Evolutionary conservation across 2,797 vertebrate genomes (phyloP).

Genomic region (Salmo trutta): DNA sequence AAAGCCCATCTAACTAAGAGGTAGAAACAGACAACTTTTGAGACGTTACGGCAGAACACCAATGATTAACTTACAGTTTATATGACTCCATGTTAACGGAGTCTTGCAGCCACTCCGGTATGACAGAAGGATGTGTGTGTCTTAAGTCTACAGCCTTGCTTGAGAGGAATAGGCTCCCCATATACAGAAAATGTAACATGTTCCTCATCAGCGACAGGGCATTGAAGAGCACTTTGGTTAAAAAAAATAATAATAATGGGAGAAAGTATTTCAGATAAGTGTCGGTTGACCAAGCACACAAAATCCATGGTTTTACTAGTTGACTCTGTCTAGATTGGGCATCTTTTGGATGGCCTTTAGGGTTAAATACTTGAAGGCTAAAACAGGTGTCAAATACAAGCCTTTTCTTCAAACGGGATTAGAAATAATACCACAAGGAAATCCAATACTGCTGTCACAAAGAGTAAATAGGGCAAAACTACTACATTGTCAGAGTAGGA

Average conservation of each 20-base stretch:
- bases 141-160: conserved; percentile 25
- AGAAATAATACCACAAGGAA: conserved; percentile 25
- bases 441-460: conserved; percentile 29
- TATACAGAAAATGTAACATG: neutral
- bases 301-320: neutral
- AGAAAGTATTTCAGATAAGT: conserved; percentile 23
- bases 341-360: neutral
- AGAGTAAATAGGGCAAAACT: conserved; percentile 24
- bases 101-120: conserved; percentile 88
- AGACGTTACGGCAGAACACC: conserved; percentile 80
- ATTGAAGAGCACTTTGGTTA: conserved; percentile 51
- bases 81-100: conserved; percentile 81
- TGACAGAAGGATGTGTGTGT: conserved; percentile 69
- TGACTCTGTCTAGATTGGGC: neutral
- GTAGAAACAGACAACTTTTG: conserved; percentile 93
- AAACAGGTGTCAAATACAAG: conserved; percentile 27
- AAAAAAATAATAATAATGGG: neutral
- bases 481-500: conserved; percentile 22
- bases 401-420: conserved; percentile 17
- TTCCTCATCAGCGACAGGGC: conserved; percentile 20
- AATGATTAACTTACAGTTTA: conserved; percentile 81
- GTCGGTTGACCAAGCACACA: conserved; percentile 17
- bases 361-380: neutral
- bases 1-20: conserved; percentile 91
- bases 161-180: neutral